Conservation (phyloP, 92 coral and sea anemone genomes). For the Epizoanthus ramosus region DNA sequence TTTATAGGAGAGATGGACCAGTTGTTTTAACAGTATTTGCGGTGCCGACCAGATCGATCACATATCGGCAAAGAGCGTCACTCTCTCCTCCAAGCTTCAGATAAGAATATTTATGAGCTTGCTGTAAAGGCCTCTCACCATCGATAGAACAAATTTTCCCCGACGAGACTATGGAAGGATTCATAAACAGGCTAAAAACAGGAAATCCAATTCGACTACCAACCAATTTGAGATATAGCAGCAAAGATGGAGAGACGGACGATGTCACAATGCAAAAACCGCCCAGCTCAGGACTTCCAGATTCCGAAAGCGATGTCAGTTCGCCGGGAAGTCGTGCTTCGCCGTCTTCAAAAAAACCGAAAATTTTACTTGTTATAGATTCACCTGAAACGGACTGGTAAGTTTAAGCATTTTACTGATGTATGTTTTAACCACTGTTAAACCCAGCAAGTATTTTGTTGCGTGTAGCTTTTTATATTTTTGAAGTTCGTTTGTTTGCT, state of each 20-base stretch:
- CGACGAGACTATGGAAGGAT: constrained; percentile 24
- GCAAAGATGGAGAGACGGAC: constrained; percentile 30
- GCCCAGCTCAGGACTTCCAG: neutral
- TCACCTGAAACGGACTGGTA: constrained; percentile 95
- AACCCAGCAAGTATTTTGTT: neutral
- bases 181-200: constrained; percentile 36
- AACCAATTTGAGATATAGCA: constrained; percentile 24
- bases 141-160: neutral
- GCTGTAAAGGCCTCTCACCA: constrained; percentile 21
- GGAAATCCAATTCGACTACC: constrained; percentile 40
- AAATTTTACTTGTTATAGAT: constrained; percentile 88
- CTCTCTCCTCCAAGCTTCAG: neutral
- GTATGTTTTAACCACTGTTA: neutral
- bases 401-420: constrained; percentile 19
- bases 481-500: neutral
- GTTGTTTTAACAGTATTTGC: neutral
- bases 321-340: constrained; percentile 42
- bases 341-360: constrained; percentile 75
- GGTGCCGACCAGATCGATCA: neutral
- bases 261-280: neutral
- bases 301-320: constrained; percentile 33
- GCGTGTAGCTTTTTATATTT: too few species aligned
- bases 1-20: neutral
- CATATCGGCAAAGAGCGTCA: neutral
- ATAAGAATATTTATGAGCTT: constrained; percentile 16